A percentile compares a stretch with the other conserved stretches of the same genome.
Evolutionary conservation across 2,797 vertebrate species (phyloP).

Genomic region (Fratercula arctica): DNA sequence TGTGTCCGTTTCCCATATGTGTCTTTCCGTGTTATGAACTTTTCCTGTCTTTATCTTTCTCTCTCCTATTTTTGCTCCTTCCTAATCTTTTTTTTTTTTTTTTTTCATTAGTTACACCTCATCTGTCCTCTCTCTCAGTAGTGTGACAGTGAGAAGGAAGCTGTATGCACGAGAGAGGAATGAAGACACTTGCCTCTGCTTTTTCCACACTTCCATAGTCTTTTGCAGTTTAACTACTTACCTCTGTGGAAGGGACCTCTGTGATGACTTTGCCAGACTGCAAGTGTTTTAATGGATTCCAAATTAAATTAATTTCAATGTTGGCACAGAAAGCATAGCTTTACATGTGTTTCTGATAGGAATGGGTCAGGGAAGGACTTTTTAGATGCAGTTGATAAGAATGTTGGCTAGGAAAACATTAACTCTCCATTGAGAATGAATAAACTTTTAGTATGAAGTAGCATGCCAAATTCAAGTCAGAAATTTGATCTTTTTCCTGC

Average conservation of each 20-base stretch:
- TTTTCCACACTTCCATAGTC: background rate
- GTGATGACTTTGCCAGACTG: background rate
- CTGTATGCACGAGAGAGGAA: background rate
- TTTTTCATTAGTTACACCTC: background rate
- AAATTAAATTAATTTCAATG: background rate
- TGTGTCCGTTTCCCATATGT: background rate
- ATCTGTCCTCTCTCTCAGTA: background rate
- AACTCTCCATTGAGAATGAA: background rate
- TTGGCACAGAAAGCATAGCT: background rate
- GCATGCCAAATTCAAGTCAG: background rate
- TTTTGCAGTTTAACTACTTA: background rate
- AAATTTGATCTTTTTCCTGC: background rate
- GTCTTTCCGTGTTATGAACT: background rate
- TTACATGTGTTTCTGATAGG: background rate
- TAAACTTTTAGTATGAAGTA: background rate
- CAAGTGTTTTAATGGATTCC: background rate
- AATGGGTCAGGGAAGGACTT: background rate
- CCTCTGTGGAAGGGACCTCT: background rate
- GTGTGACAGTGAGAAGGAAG: background rate
- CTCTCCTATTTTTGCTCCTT: background rate
- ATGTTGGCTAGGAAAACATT: constrained; percentile 9
- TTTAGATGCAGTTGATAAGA: constrained; percentile 14
- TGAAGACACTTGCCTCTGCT: background rate
- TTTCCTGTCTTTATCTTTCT: background rate
- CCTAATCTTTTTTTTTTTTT: background rate